Conservation (phyloP, 2,113 vertebrate species). For the Sigmodon hispidus region DNA sequence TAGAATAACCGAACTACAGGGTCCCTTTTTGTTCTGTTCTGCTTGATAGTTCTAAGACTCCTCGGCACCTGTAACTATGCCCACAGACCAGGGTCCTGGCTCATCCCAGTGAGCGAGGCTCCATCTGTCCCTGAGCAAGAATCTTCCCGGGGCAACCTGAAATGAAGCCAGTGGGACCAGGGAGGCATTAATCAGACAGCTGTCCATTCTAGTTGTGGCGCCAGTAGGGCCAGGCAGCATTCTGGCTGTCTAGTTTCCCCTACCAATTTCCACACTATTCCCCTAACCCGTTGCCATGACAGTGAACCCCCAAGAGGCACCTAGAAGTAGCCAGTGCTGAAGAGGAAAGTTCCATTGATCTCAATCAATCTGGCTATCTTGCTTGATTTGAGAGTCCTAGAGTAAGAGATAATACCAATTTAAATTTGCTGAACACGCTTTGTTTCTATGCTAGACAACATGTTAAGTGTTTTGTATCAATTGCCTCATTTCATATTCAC, state of each 20-base stretch:
- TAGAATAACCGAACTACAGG: background rate
- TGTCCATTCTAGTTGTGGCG: background rate
- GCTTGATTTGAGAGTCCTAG: conserved; percentile 6
- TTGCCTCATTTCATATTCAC: background rate
- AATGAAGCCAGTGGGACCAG: background rate
- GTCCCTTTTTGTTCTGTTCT: background rate
- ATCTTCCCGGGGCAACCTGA: background rate
- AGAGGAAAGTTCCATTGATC: conserved; percentile 47
- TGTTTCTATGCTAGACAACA: background rate
- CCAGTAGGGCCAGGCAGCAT: background rate
- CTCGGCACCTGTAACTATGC: conserved; percentile 8
- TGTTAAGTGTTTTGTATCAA: background rate
- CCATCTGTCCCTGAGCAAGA: background rate
- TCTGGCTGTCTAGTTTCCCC: conserved; percentile 3
- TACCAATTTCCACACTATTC: background rate
- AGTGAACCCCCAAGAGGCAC: conserved; percentile 58
- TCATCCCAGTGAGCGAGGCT: background rate
- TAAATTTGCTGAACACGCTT: background rate
- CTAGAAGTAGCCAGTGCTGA: background rate
- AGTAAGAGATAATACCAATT: background rate
- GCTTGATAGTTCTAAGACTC: conserved; percentile 34
- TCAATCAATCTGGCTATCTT: conserved; percentile 27
- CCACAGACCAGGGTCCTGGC: conserved; percentile 10
- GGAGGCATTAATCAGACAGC: conserved; percentile 36
- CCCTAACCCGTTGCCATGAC: conserved; percentile 67